Conservation (phyloP, 2,797 vertebrate genomes). For the Hyperoplus lanceolatus region DNA sequence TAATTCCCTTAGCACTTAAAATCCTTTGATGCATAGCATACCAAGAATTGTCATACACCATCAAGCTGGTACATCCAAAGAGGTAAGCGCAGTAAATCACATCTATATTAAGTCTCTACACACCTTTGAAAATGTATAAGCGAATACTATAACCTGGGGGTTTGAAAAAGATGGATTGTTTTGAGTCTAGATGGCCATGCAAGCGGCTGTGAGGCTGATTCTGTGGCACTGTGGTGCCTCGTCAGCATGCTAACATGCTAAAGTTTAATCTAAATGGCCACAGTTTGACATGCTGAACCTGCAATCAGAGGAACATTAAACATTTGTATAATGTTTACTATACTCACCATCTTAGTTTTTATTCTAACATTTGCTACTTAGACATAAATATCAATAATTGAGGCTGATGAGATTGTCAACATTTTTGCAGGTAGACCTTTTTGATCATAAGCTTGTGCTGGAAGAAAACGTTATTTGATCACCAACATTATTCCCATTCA, state of each 20-base stretch:
- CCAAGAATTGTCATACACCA: conserved; percentile 42
- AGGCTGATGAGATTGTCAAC: neutral
- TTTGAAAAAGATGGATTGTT: neutral
- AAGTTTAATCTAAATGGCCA: neutral
- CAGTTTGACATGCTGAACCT: too few species aligned
- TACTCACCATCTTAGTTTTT: neutral
- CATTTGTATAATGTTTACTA: neutral
- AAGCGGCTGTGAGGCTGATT: neutral
- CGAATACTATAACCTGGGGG: too few species aligned
- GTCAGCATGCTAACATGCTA: neutral
- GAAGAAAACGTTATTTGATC: neutral
- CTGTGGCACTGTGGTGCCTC: neutral
- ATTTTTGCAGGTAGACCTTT: neutral
- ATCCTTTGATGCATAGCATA: conserved; percentile 57
- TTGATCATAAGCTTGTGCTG: neutral
- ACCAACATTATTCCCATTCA: conserved; percentile 2
- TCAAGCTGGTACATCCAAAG: conserved; percentile 18
- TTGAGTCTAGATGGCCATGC: neutral
- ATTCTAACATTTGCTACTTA: neutral
- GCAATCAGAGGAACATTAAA: too few species aligned
- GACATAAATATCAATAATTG: neutral
- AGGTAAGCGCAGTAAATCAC: conserved; percentile 31
- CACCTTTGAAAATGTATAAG: conserved; percentile 18
- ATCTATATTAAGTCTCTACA: conserved; percentile 10
- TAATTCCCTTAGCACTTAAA: conserved; percentile 58